phyloP scores from a whole-genome alignment of 2,797 vertebrate species.

The Picus viridis region DNA sequence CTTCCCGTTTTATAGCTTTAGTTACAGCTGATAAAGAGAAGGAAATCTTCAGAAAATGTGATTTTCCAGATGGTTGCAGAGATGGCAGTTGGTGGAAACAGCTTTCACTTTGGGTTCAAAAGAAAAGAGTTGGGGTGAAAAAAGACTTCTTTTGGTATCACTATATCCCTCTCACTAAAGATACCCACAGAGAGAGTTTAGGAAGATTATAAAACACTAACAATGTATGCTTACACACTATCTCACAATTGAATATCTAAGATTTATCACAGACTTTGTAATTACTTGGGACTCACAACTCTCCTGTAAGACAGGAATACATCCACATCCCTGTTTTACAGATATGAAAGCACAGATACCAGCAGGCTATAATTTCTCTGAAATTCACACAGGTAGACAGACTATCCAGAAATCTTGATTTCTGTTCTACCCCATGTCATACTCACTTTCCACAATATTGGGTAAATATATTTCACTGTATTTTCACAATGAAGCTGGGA shows the following conservation, averaged over 20 bases:
- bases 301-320: not conserved
- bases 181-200: not conserved
- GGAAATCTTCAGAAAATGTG: constrained; percentile 54
- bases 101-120: constrained; percentile 30
- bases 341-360: not conserved
- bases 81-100: constrained; percentile 62
- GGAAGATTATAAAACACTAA: constrained; percentile 10
- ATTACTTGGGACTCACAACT: not conserved
- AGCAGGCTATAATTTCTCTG: not conserved
- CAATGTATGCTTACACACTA: not conserved
- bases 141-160: constrained; percentile 3
- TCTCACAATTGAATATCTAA: not conserved
- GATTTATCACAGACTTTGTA: not conserved
- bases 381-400: not conserved
- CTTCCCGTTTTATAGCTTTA: constrained; percentile 61
- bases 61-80: constrained; percentile 66
- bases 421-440: not conserved
- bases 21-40: constrained; percentile 66
- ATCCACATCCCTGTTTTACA: not conserved
- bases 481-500: not conserved
- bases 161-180: not conserved
- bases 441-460: not conserved
- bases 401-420: not conserved
- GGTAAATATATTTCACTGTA: not conserved
- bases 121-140: constrained; percentile 25